These are phyloP conservation scores for Onychostruthus taczanowskii DNA, from an alignment of 2,113 vertebrate species.

Conservation along the genomic window DNA sequence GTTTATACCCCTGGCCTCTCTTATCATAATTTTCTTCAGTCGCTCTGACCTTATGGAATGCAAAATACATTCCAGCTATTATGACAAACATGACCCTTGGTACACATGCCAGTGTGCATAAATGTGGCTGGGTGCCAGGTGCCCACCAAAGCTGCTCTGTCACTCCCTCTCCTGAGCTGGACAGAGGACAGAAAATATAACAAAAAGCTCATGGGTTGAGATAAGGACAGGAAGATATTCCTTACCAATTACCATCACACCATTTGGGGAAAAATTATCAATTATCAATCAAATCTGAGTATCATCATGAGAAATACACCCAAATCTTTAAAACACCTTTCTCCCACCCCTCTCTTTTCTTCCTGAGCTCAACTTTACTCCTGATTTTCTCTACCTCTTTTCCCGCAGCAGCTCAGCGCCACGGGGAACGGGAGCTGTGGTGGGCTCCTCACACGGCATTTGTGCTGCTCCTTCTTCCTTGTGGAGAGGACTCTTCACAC, in stretches of 20 bases:
- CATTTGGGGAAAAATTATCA: not conserved
- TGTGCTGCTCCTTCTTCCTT: not conserved
- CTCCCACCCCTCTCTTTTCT: not conserved
- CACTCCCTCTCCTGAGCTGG: not conserved
- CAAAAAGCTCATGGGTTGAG: not conserved
- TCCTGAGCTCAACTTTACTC: not conserved
- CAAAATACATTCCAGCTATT: not conserved
- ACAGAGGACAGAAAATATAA: not conserved
- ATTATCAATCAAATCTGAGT: not conserved
- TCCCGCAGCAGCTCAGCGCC: not conserved
- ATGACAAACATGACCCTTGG: not conserved
- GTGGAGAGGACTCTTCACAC: not conserved
- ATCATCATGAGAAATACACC: not conserved
- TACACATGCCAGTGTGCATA: not conserved
- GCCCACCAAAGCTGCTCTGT: not conserved
- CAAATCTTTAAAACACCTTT: not conserved
- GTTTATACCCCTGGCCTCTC: not conserved
- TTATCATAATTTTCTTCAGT: not conserved
- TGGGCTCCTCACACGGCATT: rapidly evolving
- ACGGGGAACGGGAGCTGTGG: rapidly evolving
- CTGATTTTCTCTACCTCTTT: not conserved
- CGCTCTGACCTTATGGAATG: not conserved
- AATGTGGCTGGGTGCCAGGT: not conserved
- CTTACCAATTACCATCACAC: not conserved
- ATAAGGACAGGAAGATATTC: not conserved